Base-by-base conservation (phyloP, 1,140 invertebrate species). In the Drosophila varians region DNA sequence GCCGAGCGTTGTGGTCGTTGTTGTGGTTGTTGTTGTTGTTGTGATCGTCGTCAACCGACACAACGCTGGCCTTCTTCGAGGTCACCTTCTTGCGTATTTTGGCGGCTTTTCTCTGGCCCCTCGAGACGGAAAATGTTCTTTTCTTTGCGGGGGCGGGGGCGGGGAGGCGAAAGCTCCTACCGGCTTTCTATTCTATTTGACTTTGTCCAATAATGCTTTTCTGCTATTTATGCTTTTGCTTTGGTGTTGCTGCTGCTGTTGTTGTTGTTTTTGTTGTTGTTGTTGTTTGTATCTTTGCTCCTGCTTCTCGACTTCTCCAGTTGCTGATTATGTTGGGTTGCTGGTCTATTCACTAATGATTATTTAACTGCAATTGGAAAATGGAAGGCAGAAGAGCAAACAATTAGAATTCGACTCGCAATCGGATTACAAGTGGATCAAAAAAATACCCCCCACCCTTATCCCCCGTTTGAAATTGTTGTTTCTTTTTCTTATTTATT, bases 11-110 rank as follows among this genome's bases (percentile, higher is more conserved):
- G 56, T 61, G 47, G 49, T 43, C 69, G 71, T 40, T 60, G 49
- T 47, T 70, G 58, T 58, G 62, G 53, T 54, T 74, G 56, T 56
- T 83, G 12, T 60, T 83, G 65, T 84, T 84, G 71, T 79, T 79
- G 60, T 86, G 49, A 51, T 84, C 80, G 76, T 84, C 80, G 38
- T 86, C 80, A 71, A 84, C 58, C 45, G 68, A 54, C 83, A 84
- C 80, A 86, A 86, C 80, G 80, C 80, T 86, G 80, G 80, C 80
- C 54, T 86, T 86, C 48, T 86, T 86, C 38, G 80, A 87, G 51
- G 82, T 86, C 82, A 86, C 82, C 61, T 86, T 86, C 55, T 86
- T 86, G 69, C 82, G 82, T 86, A 86, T 86, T 66, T 86, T 86
- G 82, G 55, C 77, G 82, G 82, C 82, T 82, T 74, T 49, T 48